Conservation (phyloP, 2,797 vertebrate genomes). For the Champsocephalus esox region DNA sequence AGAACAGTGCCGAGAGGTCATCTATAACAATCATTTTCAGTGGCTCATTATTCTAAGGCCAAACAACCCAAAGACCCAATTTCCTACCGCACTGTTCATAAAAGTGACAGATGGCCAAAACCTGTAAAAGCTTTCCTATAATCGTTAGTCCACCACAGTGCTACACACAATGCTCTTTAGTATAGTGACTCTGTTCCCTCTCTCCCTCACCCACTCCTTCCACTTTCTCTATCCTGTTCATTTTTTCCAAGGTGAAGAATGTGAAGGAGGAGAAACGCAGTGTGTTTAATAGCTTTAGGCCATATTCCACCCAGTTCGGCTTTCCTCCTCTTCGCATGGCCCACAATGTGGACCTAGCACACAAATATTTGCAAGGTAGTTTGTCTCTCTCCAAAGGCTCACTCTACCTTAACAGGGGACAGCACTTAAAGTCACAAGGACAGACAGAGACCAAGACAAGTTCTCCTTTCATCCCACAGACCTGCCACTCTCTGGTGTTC, state of each 20-base stretch:
- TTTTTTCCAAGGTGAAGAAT: constrained; percentile 78
- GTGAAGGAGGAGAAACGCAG: constrained; percentile 63
- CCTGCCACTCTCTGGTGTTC: constrained; percentile 73
- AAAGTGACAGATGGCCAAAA: constrained; percentile 87
- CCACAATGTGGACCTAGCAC: constrained; percentile 65
- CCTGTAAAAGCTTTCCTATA: constrained; percentile 82
- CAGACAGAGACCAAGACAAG: constrained; percentile 71
- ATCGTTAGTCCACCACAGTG: constrained; percentile 72
- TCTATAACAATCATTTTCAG: constrained; percentile 86
- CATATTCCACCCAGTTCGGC: constrained; percentile 70
- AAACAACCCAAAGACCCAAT: constrained; percentile 84
- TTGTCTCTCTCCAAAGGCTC: constrained; percentile 60
- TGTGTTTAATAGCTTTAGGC: constrained; percentile 76
- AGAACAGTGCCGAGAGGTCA: constrained; percentile 80
- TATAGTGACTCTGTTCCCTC: constrained; percentile 48
- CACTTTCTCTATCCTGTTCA: constrained; percentile 73
- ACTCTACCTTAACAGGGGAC: constrained; percentile 71
- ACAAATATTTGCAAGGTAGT: constrained; percentile 74
- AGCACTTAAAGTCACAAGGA: constrained; percentile 68
- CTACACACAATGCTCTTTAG: constrained; percentile 77
- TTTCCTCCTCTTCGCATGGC: constrained; percentile 69
- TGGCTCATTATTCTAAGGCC: constrained; percentile 84
- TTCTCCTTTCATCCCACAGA: constrained; percentile 77
- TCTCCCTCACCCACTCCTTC: constrained; percentile 66
- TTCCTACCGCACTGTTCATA: constrained; percentile 85